A percentile compares a stretch with the other conserved stretches of the same genome.
Conservation (phyloP, 2,888 invertebrate genomes). For the Ophion ellenae region DNA sequence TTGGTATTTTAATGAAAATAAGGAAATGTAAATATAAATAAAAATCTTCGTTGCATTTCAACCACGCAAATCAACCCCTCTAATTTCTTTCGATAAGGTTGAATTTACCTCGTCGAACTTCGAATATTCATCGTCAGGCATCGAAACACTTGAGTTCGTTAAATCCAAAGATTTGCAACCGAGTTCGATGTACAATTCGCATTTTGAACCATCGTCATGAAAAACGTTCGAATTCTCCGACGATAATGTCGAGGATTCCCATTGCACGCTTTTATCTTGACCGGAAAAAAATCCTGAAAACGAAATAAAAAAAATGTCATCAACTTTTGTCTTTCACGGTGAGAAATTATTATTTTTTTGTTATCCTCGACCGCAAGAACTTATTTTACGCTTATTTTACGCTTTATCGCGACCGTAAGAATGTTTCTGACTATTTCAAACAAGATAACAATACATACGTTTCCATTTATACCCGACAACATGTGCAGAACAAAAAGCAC, state of each 20-base stretch:
- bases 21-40: no score
- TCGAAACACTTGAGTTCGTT: constrained; percentile 14
- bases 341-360: not conserved
- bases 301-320: not conserved
- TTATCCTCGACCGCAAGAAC: not conserved
- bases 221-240: constrained; percentile 36
- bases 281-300: constrained; percentile 28
- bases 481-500: constrained; percentile 3
- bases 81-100: no score
- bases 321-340: not conserved
- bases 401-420: constrained; percentile 15
- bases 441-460: constrained; percentile 7
- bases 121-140: constrained; percentile 6
- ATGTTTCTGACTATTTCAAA: constrained; percentile 16
- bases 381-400: constrained; percentile 1
- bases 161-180: constrained; percentile 38
- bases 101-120: constrained; percentile 36
- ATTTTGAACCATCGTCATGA: constrained; percentile 32
- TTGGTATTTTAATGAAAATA: no score
- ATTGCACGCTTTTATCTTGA: constrained; percentile 19
- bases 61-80: no score
- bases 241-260: constrained; percentile 48
- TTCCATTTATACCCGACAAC: not conserved
- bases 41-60: no score
- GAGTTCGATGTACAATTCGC: constrained; percentile 56